These are phyloP conservation scores for Colletes latitarsis DNA, from an alignment of 1,140 invertebrate genomes.

Conservation along the genomic window DNA sequence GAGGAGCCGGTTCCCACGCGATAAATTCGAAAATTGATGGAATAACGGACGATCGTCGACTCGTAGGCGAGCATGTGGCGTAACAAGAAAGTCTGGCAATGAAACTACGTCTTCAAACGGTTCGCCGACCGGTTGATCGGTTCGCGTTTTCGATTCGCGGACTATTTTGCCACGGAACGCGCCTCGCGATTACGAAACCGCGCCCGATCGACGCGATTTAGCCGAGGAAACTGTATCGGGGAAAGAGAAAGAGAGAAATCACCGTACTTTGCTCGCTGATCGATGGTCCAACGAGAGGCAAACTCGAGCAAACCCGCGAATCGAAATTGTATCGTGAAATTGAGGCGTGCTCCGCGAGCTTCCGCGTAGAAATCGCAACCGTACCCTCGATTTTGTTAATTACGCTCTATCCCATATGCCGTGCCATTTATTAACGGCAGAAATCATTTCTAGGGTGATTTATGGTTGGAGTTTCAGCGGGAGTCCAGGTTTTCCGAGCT, in stretches of 20 bases:
- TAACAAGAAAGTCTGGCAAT: conserved; percentile 1
- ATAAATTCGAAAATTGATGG: not conserved
- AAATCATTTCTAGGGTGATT: not conserved
- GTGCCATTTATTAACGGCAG: not conserved
- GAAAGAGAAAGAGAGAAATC: conserved; percentile 21
- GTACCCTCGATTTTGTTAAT: not conserved
- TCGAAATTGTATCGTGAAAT: conserved; percentile 27
- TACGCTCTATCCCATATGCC: not conserved
- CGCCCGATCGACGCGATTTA: not conserved
- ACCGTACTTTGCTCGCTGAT: not conserved
- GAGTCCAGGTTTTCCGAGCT: not conserved
- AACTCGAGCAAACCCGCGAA: too few relatives aligned
- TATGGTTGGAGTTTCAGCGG: not conserved
- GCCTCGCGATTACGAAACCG: conserved; percentile 18
- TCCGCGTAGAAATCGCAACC: conserved; percentile 36
- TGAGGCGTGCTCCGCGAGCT: not conserved
- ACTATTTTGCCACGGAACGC: conserved; percentile 1
- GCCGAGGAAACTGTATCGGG: conserved; percentile 18
- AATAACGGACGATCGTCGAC: not conserved
- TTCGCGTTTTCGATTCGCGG: conserved; percentile 8
- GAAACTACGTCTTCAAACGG: conserved; percentile 13
- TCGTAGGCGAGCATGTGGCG: not conserved
- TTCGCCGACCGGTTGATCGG: not conserved
- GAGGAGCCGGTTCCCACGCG: too few relatives aligned
- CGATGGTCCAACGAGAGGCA: not conserved